These are phyloP conservation scores for Poecilia wingei DNA, from an alignment of 2,797 vertebrate genomes.

Conservation along the genomic window DNA sequence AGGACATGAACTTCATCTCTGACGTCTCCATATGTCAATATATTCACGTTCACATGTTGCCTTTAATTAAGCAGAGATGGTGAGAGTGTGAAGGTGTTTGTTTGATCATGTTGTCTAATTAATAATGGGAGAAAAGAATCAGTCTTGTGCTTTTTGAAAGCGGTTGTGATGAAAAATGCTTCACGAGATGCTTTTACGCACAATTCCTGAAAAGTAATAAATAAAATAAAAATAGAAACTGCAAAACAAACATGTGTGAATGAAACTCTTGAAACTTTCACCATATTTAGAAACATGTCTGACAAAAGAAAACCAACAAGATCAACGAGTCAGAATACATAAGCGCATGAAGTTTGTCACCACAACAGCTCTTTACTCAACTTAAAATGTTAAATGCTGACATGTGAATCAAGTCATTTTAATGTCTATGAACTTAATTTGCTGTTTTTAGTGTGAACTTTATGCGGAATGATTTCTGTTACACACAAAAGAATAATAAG, in stretches of 20 bases:
- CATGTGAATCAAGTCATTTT: neutral
- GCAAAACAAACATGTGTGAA: neutral
- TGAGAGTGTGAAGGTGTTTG: neutral
- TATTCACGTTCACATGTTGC: neutral
- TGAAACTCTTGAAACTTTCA: neutral
- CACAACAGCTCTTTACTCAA: neutral
- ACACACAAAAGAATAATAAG: neutral
- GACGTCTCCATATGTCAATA: neutral
- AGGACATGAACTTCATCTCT: neutral
- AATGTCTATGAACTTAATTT: neutral
- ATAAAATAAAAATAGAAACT: neutral
- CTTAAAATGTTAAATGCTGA: neutral
- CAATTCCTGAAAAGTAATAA: neutral
- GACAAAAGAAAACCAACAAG: neutral
- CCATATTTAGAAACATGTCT: neutral
- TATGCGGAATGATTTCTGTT: neutral
- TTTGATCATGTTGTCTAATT: neutral
- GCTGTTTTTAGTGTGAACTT: neutral
- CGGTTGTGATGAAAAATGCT: neutral
- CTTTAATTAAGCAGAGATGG: neutral
- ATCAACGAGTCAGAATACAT: neutral
- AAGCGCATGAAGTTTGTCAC: neutral
- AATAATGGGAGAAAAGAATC: neutral
- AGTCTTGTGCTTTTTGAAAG: neutral
- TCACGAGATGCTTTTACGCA: neutral